phyloP scores from a whole-genome alignment of 2,113 vertebrate genomes.

The Pteronura brasiliensis region DNA sequence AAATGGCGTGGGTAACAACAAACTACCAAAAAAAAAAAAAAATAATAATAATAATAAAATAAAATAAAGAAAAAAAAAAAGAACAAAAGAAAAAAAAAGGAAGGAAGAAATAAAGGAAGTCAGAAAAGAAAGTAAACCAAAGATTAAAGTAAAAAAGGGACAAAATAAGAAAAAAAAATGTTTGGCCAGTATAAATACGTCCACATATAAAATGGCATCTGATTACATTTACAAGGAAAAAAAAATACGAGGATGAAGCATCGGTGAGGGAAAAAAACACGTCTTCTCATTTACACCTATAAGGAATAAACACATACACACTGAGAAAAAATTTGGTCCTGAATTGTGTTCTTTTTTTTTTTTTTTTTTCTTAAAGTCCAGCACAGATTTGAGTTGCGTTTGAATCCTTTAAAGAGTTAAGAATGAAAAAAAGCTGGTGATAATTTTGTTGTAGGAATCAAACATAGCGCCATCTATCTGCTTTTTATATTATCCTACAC shows the following conservation, averaged over 20 bases:
- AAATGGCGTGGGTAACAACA: constrained; percentile 93
- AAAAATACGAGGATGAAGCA: constrained; percentile 90
- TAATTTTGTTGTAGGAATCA: constrained; percentile 92
- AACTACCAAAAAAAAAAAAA: constrained; percentile 87
- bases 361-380: constrained; percentile 88
- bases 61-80: constrained; percentile 52
- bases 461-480: constrained; percentile 98
- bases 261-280: constrained; percentile 87
- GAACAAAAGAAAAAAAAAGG: constrained; percentile 84
- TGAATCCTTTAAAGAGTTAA: constrained; percentile 98
- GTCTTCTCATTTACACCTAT: constrained; percentile 90
- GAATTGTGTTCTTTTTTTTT: constrained; percentile 84
- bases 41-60: constrained; percentile 20
- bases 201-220: constrained; percentile 99
- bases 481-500: constrained; percentile 95
- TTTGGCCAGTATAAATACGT: constrained; percentile 99
- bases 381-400: constrained; percentile 99
- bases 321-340: constrained; percentile 98
- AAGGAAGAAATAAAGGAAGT: constrained; percentile 83
- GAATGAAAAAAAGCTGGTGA: constrained; percentile 99
- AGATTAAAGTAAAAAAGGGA: constrained; percentile 81
- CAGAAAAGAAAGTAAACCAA: constrained; percentile 86
- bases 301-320: constrained; percentile 90
- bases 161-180: constrained; percentile 88
- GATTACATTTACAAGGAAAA: constrained; percentile 94